Conservation (phyloP, 2,888 invertebrate genomes). For the Parnassius apollo region DNA sequence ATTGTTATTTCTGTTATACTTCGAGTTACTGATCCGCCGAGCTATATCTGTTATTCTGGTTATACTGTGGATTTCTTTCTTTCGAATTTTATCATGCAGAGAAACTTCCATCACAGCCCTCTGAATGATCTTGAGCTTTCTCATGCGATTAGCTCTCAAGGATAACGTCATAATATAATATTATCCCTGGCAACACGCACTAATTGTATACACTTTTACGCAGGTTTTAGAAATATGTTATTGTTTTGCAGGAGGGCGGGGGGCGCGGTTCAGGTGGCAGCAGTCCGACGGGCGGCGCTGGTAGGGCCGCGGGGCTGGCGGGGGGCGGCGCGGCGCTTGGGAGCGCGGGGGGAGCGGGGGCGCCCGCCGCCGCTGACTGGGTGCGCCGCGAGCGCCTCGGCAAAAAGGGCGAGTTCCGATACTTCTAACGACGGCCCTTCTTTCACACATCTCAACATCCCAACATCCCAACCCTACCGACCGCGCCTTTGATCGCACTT, state of each 20-base stretch:
- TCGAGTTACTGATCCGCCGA: no score
- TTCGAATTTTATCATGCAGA: no score
- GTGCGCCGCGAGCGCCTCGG: conserved; percentile 93
- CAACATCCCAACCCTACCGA: neutral
- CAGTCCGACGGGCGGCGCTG: conserved; percentile 57
- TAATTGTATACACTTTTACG: no score
- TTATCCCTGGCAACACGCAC: no score
- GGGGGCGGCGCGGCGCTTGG: conserved; percentile 38
- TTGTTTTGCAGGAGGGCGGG: conserved; percentile 55
- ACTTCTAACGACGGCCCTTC: conserved; percentile 83
- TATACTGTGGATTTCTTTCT: no score
- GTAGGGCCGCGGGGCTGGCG: conserved; percentile 63
- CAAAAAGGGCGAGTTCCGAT: conserved; percentile 97
- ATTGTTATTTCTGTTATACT: no score
- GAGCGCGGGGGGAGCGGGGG: conserved; percentile 69
- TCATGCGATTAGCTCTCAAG: no score
- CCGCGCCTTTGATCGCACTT: neutral
- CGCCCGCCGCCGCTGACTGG: conserved; percentile 87
- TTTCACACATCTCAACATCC: conserved; percentile 7
- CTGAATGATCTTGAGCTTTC: no score
- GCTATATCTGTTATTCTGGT: no score
- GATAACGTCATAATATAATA: no score
- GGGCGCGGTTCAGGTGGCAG: conserved; percentile 64
- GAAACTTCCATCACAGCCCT: no score
- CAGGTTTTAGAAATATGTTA: neutral